These are phyloP conservation scores for Euschistus heros DNA, from an alignment of 1,140 invertebrate species.

Conservation along the genomic window DNA sequence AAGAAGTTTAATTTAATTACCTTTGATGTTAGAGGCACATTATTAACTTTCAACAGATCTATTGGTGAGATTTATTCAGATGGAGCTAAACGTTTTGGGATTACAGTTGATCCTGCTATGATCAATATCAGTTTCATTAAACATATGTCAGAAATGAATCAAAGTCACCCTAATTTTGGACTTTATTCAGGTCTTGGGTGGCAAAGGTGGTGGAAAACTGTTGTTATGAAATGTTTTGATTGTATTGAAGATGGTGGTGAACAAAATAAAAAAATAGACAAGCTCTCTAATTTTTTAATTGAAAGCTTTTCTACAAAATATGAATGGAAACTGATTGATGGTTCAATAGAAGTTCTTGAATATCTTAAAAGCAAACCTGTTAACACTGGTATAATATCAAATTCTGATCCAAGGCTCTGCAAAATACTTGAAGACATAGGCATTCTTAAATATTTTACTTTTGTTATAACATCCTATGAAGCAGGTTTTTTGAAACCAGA, in stretches of 20 bases:
- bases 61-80: conserved; percentile 63
- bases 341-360: conserved; percentile 49
- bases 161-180: conserved; percentile 71
- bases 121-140: conserved; percentile 51
- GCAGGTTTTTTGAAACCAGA: conserved; percentile 64
- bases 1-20: conserved; percentile 48
- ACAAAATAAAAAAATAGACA: neutral
- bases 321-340: conserved; percentile 59
- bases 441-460: conserved; percentile 60
- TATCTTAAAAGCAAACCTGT: conserved; percentile 41
- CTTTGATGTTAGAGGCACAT: conserved; percentile 78
- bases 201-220: conserved; percentile 67
- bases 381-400: conserved; percentile 69
- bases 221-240: conserved; percentile 54
- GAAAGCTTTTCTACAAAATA: conserved; percentile 48
- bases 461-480: conserved; percentile 66
- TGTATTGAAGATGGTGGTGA: conserved; percentile 30
- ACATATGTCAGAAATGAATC: conserved; percentile 48
- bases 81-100: conserved; percentile 54
- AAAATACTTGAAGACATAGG: conserved; percentile 51
- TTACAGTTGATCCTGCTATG: conserved; percentile 45
- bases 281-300: conserved; percentile 42
- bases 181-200: conserved; percentile 52
- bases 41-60: conserved; percentile 55
- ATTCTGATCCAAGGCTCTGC: conserved; percentile 72